phyloP scores from a whole-genome alignment of 2,888 invertebrate species.

The Polymixis lichenea region DNA sequence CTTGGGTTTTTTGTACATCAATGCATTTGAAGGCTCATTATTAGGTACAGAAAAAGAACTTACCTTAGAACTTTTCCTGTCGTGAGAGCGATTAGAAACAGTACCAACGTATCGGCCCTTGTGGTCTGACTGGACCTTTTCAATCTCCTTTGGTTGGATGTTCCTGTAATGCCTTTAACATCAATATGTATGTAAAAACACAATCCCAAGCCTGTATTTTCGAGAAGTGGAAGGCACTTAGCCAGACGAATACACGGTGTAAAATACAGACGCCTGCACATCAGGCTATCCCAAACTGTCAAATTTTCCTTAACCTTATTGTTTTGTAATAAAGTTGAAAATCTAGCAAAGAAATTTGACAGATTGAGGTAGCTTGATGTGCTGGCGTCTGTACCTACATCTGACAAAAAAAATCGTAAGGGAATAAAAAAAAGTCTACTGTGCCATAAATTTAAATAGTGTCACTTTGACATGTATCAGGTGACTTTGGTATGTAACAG shows the following conservation, averaged over 20 bases:
- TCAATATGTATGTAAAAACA: slow-evolving; percentile 1
- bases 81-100: slow-evolving; percentile 35
- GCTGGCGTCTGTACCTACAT: too few relatives aligned
- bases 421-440: not conserved
- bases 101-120: slow-evolving; percentile 79
- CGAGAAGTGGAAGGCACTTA: too few relatives aligned
- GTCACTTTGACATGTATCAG: too few relatives aligned
- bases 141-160: slow-evolving; percentile 62
- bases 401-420: not conserved
- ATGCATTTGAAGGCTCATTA: not conserved
- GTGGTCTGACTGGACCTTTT: slow-evolving; percentile 75
- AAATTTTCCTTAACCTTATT: too few relatives aligned
- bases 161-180: slow-evolving; percentile 71
- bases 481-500: not conserved
- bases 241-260: not conserved
- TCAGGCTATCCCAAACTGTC: too few relatives aligned
- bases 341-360: too few relatives aligned
- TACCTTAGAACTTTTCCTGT: slow-evolving; percentile 56
- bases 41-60: not conserved
- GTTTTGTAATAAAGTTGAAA: too few relatives aligned
- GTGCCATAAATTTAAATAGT: too few relatives aligned
- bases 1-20: too few relatives aligned
- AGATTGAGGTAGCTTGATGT: too few relatives aligned
- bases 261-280: not conserved
- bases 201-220: not conserved